Conservation (phyloP, 2,113 vertebrate species). For the Oceanites oceanicus region DNA sequence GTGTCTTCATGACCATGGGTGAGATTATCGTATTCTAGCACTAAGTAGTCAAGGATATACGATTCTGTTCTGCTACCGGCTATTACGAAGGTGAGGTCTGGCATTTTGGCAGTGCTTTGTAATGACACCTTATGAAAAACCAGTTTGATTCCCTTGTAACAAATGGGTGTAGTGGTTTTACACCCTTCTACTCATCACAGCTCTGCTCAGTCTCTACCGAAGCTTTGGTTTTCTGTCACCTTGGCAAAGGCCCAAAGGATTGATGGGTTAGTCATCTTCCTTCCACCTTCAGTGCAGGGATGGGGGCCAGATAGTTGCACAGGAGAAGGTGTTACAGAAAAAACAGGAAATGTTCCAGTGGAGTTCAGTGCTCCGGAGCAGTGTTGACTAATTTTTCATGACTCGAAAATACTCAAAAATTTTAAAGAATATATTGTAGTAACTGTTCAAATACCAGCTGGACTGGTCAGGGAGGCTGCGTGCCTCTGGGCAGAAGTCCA, state of each 20-base stretch:
- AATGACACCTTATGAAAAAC: slow-evolving; percentile 37
- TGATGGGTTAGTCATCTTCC: not conserved
- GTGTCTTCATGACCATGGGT: not conserved
- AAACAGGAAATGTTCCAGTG: not conserved
- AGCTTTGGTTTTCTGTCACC: not conserved
- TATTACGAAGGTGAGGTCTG: slow-evolving; percentile 12
- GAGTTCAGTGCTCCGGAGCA: not conserved
- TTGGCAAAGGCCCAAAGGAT: not conserved
- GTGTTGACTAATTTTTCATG: not conserved
- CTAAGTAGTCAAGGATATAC: not conserved
- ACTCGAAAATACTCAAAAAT: not conserved
- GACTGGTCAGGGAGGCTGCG: not conserved
- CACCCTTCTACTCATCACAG: slow-evolving; percentile 1
- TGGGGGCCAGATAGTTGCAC: not conserved
- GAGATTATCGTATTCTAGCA: not conserved
- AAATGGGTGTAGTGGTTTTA: slow-evolving; percentile 50
- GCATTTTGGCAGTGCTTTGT: not conserved
- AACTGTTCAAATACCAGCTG: not conserved
- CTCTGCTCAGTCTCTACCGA: not conserved
- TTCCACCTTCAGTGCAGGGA: not conserved
- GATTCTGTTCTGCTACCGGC: not conserved
- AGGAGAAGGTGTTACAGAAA: not conserved
- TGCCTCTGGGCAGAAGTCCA: not conserved
- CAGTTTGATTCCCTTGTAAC: slow-evolving; percentile 53
- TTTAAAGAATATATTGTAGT: no score